Evolutionary conservation across 2,113 vertebrate species (phyloP).

Genomic region (Rhegmatorhina hoffmannsi): DNA sequence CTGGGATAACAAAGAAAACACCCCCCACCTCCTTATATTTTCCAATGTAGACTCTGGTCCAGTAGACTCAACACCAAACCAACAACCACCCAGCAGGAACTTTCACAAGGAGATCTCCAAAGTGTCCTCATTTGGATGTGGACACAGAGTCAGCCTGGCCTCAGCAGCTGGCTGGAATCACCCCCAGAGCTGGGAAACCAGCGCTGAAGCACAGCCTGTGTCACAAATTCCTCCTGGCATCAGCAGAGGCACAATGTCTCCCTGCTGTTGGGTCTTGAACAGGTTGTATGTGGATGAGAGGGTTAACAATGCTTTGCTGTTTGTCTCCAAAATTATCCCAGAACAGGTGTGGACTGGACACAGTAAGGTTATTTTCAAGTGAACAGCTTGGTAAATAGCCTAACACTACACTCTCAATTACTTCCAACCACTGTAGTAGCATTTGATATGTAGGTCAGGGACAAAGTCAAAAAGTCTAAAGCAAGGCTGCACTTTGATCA

Average conservation of each 20-base stretch:
- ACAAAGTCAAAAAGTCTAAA: conserved; percentile 66
- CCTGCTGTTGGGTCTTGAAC: not conserved
- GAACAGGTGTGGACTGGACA: conserved; percentile 46
- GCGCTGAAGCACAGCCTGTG: fast-evolving
- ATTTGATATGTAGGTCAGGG: conserved; percentile 67
- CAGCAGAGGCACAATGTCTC: not conserved
- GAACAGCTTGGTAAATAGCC: conserved; percentile 67
- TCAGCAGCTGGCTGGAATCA: not conserved
- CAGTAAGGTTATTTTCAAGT: conserved; percentile 62
- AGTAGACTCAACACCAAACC: conserved; percentile 7
- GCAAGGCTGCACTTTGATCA: conserved; percentile 53
- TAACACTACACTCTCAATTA: conserved; percentile 46
- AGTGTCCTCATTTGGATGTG: not conserved
- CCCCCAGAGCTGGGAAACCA: fast-evolving
- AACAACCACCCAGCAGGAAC: not conserved
- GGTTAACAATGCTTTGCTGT: not conserved
- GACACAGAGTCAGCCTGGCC: not conserved
- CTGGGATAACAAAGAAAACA: conserved; percentile 43
- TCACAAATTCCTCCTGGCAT: not conserved
- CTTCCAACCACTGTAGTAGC: conserved; percentile 37
- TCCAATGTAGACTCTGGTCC: conserved; percentile 15
- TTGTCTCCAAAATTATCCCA: conserved; percentile 5
- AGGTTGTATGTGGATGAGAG: not conserved
- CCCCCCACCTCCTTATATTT: not conserved
- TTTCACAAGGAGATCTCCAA: not conserved